Base-by-base conservation (phyloP, 1,140 invertebrate species). In the Hermetia illucens region DNA sequence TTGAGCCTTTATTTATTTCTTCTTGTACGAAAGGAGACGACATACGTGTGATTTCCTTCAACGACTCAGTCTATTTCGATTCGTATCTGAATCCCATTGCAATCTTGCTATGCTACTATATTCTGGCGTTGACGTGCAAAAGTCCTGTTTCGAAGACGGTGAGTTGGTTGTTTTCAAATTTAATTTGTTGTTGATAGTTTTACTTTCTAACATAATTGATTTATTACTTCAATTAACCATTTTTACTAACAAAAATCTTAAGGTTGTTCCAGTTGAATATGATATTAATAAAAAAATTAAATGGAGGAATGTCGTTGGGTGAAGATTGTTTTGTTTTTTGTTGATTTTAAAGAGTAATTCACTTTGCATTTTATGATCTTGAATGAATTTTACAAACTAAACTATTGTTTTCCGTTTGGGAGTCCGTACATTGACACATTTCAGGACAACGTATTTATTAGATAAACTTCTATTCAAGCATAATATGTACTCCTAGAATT, bases 1-100 rank as follows among this genome's bases (percentile, higher is more conserved):
- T 79, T 33, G 77, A 70, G 45, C 70, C 70, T 42, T 62, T 72
- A 47, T 70, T 69, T 38, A 69, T 53, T 30, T 63, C 71, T 18
- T 63, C 66, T 40, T 67, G 65, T 43, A 60, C 58, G 40, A 41
- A 40, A 22, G 18, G 12, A 16, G 8, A 17, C 15, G 71, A 82
- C 53, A 74, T 82, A 1, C 68, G 79, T 27, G 48, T 71, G 6
- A 62, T 79, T 15, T 41, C 69, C 6, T 77, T 77, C 40, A 55
- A 69, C 32, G 51, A 66, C 5, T 46, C 69, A 2, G 49, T 68
- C 3, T 69, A 76, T 35, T 83, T 84, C 79, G 70, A 74, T 24
- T 68, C 71, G 18, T 88, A 78, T 53, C 66, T 79, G 29, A 79
- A 84, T 56, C 79, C 81, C 0, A 64, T 83, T 32, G 65, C 80